Evolutionary conservation across 1,140 invertebrate species (phyloP).

Genomic region (Notospermus geniculatus): DNA sequence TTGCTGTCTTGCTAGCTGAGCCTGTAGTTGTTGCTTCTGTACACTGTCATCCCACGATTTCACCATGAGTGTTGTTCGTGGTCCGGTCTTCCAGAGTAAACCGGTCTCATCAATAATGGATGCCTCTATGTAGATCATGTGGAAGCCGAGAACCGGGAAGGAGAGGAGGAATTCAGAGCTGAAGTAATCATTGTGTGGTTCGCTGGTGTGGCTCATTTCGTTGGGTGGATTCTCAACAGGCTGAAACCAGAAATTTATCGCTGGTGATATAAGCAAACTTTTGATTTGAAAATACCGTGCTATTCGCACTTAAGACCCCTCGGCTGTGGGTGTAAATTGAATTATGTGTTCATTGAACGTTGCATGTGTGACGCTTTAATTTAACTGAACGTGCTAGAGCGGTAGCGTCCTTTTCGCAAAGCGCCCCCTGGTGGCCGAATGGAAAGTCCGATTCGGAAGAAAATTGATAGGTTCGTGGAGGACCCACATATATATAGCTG

Average conservation of each 20-base stretch:
- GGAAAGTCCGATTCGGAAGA: too few relatives aligned
- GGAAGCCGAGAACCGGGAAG: slow-evolving; percentile 55
- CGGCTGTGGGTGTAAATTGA: too few relatives aligned
- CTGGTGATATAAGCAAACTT: too few relatives aligned
- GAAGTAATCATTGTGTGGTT: slow-evolving; percentile 78
- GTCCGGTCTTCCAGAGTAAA: slow-evolving; percentile 74
- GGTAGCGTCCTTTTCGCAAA: too few relatives aligned
- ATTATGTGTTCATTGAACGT: too few relatives aligned
- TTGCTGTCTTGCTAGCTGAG: neutral
- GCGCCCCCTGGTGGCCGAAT: too few relatives aligned
- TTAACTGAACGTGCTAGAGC: too few relatives aligned
- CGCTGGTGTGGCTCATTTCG: slow-evolving; percentile 65
- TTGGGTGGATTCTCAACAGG: slow-evolving; percentile 57
- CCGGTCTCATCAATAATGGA: slow-evolving; percentile 71
- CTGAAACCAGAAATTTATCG: slow-evolving; percentile 36
- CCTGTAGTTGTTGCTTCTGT: slow-evolving; percentile 14
- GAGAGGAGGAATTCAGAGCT: slow-evolving; percentile 74
- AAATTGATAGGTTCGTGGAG: too few relatives aligned
- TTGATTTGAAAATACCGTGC: too few relatives aligned
- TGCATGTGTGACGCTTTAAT: too few relatives aligned
- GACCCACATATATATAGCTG: too few relatives aligned
- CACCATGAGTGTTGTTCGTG: slow-evolving; percentile 66
- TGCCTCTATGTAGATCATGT: slow-evolving; percentile 68
- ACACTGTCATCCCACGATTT: slow-evolving; percentile 68
- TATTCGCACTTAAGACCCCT: too few relatives aligned